Conservation (phyloP, 2,113 vertebrate genomes). For the Aphelocoma coerulescens region DNA sequence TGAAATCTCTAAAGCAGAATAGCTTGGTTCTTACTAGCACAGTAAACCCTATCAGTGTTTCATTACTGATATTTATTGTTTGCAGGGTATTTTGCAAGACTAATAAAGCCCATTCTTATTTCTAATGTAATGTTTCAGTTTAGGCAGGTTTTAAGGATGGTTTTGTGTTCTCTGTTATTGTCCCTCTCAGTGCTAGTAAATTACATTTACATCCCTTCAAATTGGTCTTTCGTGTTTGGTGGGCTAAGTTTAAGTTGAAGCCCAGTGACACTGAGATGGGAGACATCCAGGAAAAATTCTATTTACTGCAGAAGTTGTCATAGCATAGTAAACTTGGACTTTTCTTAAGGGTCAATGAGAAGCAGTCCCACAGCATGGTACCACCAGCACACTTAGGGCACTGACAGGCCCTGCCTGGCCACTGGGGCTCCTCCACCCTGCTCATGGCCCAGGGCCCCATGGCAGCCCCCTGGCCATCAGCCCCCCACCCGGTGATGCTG, state of each 20-base stretch:
- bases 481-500: not conserved
- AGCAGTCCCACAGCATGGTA: not conserved
- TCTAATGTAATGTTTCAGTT: not conserved
- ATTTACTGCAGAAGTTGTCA: not conserved
- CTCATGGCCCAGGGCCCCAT: not conserved
- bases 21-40: not conserved
- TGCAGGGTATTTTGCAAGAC: conserved; percentile 19
- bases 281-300: not conserved
- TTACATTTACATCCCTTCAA: not conserved
- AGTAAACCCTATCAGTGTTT: conserved; percentile 20
- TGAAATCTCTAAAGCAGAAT: not conserved
- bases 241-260: not conserved
- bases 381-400: not conserved
- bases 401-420: rapidly evolving
- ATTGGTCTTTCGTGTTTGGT: not conserved
- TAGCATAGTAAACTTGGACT: not conserved
- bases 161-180: not conserved
- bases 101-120: conserved; percentile 15
- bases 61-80: conserved; percentile 26
- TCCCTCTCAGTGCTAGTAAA: not conserved
- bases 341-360: not conserved
- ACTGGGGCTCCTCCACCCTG: not conserved
- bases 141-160: not conserved
- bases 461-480: not conserved
- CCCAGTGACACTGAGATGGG: not conserved